Conservation (phyloP, 2,113 vertebrate species). For the Butorides virescens region DNA sequence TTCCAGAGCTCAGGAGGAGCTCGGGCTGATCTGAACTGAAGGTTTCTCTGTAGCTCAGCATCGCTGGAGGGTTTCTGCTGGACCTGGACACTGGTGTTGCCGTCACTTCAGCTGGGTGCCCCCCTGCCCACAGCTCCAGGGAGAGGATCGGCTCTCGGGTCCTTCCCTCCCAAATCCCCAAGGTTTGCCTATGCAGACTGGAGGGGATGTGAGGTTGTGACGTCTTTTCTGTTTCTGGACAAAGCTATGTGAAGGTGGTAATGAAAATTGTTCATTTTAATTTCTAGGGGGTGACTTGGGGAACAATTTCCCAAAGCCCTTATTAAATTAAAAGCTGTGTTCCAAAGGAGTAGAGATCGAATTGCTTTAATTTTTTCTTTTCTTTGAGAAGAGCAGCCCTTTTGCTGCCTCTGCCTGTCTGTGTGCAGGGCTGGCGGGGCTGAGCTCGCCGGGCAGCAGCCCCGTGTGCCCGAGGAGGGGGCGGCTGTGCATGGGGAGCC, state of each 20-base stretch:
- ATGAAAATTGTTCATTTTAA: not conserved
- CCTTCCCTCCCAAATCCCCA: not conserved
- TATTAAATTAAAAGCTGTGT: not conserved
- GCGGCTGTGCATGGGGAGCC: not conserved
- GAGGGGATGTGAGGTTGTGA: not conserved
- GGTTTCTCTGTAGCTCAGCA: not conserved
- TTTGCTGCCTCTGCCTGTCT: not conserved
- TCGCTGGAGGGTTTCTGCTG: not conserved
- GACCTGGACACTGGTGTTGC: not conserved
- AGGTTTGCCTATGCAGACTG: not conserved
- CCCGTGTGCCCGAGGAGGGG: fast-evolving
- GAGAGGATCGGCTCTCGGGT: not conserved
- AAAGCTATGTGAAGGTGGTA: not conserved
- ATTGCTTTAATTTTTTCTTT: not conserved
- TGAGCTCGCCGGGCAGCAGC: not conserved
- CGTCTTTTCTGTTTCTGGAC: not conserved
- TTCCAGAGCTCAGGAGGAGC: not conserved
- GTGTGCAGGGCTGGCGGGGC: not conserved
- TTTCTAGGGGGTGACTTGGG: not conserved
- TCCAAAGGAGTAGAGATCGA: not conserved
- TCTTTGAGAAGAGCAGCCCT: not conserved
- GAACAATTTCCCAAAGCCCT: not conserved
- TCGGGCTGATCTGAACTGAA: not conserved
- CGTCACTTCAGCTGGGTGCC: not conserved
- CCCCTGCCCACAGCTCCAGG: not conserved